Evolutionary conservation across 1,140 invertebrate genomes (phyloP).

Genomic region (Drosophila malerkotliana): DNA sequence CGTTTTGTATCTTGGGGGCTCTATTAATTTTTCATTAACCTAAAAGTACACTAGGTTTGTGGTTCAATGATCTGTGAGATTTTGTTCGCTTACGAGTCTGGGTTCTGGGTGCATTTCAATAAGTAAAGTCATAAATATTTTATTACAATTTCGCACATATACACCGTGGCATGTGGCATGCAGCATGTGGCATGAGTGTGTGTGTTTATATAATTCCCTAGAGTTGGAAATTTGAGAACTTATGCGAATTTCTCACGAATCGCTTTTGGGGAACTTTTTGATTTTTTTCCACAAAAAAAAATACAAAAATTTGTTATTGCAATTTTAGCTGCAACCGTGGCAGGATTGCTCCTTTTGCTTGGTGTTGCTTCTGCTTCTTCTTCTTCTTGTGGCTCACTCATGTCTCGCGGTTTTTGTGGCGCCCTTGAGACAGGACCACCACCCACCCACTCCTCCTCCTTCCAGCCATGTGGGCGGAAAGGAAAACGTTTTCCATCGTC

Average conservation of each 20-base stretch:
- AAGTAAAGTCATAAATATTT: conserved; percentile 45
- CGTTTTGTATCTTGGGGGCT: no score
- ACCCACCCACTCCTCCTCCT: not conserved
- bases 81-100: not conserved
- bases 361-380: not conserved
- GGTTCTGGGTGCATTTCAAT: conserved; percentile 14
- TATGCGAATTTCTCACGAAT: conserved; percentile 47
- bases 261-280: conserved; percentile 8
- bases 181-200: not conserved
- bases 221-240: conserved; percentile 26
- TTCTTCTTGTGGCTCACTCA: not conserved
- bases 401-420: conserved; percentile 51
- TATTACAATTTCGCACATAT: conserved; percentile 19
- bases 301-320: conserved; percentile 21
- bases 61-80: conserved; percentile 33
- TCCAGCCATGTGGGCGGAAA: not conserved
- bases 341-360: not conserved
- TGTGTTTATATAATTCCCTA: not conserved
- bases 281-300: conserved; percentile 6
- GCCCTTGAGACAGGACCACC: conserved; percentile 40
- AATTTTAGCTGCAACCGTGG: conserved; percentile 26
- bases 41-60: not conserved
- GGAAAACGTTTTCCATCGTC: conserved; percentile 3
- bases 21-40: conserved; percentile 27
- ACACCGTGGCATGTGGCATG: no score